Evolutionary conservation across 2,888 invertebrate genomes (phyloP).

Genomic region (Ditula angustiorana): DNA sequence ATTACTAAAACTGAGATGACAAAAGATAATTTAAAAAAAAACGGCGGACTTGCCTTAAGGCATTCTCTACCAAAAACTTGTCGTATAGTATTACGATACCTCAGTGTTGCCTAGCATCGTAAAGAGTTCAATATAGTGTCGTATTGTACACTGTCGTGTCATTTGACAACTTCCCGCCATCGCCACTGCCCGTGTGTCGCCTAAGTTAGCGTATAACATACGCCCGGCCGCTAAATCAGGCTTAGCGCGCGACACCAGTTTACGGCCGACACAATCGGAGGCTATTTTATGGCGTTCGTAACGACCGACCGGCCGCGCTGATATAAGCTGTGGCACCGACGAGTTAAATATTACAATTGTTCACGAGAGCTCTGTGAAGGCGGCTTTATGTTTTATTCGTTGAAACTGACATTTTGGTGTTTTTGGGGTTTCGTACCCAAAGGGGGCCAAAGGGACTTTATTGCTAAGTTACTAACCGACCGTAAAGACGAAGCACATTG

Average conservation of each 20-base stretch:
- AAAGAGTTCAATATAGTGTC: too few relatives aligned
- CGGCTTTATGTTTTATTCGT: background rate
- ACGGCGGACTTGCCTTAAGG: too few relatives aligned
- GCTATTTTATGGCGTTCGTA: slow-evolving; percentile 75
- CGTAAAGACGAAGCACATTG: too few relatives aligned
- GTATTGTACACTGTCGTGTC: background rate
- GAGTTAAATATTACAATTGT: slow-evolving; percentile 30
- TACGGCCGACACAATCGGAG: slow-evolving; percentile 64
- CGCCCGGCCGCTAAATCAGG: slow-evolving; percentile 80
- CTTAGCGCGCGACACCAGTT: slow-evolving; percentile 78
- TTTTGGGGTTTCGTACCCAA: too few relatives aligned
- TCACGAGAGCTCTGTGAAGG: slow-evolving; percentile 16
- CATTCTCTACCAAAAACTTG: too few relatives aligned
- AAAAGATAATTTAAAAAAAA: too few relatives aligned
- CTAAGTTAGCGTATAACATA: slow-evolving; percentile 70
- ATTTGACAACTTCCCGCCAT: slow-evolving; percentile 31
- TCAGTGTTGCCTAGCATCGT: too few relatives aligned
- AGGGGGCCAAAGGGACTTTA: too few relatives aligned
- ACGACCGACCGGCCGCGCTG: slow-evolving; percentile 45
- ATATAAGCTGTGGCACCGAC: slow-evolving; percentile 28
- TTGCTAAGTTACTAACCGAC: too few relatives aligned
- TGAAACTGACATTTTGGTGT: too few relatives aligned
- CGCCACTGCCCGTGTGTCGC: slow-evolving; percentile 52
- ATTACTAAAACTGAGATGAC: too few relatives aligned
- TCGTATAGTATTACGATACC: too few relatives aligned